Percentiles rank a stretch among this genome's conserved stretches.
These are phyloP conservation scores for Spisula solida DNA, from an alignment of 2,888 invertebrate species.

Conservation along the genomic window DNA sequence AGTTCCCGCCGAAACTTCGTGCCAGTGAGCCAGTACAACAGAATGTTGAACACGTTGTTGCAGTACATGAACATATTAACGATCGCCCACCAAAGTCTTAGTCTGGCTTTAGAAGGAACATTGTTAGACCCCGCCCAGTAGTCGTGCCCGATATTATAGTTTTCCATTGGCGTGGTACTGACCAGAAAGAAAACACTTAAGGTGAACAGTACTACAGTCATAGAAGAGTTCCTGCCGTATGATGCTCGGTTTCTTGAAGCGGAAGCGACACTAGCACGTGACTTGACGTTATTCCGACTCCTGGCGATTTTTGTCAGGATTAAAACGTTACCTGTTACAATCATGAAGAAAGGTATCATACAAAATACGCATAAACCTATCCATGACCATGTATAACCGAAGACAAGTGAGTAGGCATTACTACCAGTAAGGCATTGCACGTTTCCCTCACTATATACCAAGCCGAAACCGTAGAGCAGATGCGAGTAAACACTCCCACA, in stretches of 20 bases:
- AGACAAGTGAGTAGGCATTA: slow-evolving; percentile 60
- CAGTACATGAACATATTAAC: slow-evolving; percentile 80
- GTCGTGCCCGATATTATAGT: slow-evolving; percentile 74
- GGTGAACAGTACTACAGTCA: slow-evolving; percentile 78
- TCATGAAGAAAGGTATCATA: slow-evolving; percentile 78
- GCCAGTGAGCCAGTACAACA: slow-evolving; percentile 82
- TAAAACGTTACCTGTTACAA: slow-evolving; percentile 78
- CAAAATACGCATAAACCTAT: slow-evolving; percentile 80
- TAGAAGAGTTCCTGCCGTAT: slow-evolving; percentile 68
- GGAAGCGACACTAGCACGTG: slow-evolving; percentile 14
- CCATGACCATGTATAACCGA: slow-evolving; percentile 79
- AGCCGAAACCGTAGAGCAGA: slow-evolving; percentile 74
- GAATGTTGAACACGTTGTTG: slow-evolving; percentile 80
- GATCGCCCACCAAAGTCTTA: slow-evolving; percentile 75
- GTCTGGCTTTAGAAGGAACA: slow-evolving; percentile 28
- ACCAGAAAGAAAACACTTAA: slow-evolving; percentile 77
- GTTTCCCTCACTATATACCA: background rate
- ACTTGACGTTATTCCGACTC: slow-evolving; percentile 61
- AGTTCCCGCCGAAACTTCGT: slow-evolving; percentile 78
- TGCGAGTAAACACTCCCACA: slow-evolving; percentile 72
- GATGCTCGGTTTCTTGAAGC: too few relatives aligned
- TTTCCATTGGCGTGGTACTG: slow-evolving; percentile 77
- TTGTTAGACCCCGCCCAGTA: slow-evolving; percentile 55
- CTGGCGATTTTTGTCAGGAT: slow-evolving; percentile 76
- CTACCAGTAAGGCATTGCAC: background rate